Conservation (phyloP, 2,888 invertebrate genomes). For the Argyra leucocephala region DNA sequence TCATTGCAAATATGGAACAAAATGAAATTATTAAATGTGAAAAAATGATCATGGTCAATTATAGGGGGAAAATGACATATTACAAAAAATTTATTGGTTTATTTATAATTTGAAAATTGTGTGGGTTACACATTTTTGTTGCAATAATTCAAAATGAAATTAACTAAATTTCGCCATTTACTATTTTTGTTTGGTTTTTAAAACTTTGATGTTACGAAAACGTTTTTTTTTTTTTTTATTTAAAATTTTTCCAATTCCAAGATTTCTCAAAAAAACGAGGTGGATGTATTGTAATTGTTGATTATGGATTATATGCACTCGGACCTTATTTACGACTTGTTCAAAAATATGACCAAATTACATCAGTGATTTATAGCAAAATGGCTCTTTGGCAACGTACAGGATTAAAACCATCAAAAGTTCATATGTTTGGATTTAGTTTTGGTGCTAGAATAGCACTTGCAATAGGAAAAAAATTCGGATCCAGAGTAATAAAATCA, state of each 20-base stretch:
- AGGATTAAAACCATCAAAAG: conserved; percentile 32
- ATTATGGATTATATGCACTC: conserved; percentile 34
- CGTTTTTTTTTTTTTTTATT: no score
- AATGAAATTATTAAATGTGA: no score
- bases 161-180: no score
- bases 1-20: no score
- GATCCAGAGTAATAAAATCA: conserved; percentile 30
- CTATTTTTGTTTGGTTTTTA: no score
- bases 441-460: conserved; percentile 39
- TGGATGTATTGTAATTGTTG: conserved; percentile 40
- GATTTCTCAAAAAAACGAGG: conserved; percentile 36
- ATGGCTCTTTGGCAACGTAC: conserved; percentile 28
- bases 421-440: conserved; percentile 41
- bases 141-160: no score
- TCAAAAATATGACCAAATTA: conserved; percentile 31
- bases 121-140: no score
- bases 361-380: conserved; percentile 29
- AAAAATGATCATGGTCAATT: no score
- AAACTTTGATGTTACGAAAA: no score
- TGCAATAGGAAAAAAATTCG: conserved; percentile 32
- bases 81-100: no score
- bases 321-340: conserved; percentile 36
- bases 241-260: conserved; percentile 22
- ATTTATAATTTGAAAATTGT: no score
- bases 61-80: no score